Base-by-base conservation (phyloP, 2,888 invertebrate species). In the Pseudeuparius sepicola region DNA sequence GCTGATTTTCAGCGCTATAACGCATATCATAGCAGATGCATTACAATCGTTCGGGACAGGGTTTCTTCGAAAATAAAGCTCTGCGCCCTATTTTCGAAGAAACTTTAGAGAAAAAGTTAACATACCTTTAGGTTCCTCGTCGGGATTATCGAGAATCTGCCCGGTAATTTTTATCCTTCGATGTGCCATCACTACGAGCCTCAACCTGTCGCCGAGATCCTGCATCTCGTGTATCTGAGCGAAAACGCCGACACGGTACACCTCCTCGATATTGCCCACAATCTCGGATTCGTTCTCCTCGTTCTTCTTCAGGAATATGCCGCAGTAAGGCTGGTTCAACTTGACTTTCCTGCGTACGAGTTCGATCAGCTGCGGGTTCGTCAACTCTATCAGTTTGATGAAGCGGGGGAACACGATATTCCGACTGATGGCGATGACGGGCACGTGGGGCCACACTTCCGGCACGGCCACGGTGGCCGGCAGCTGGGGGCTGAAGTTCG, bases 221-320 rank as follows among this genome's bases (percentile, higher is more conserved):
- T 96, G 93, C 66, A 98, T 76, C 63, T 98, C 97, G 50, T 93
- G 89, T 45, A 98, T 96, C 66, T 97, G 94, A 5, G 93, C 97
- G 63, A 98, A 99, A 2, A 94, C 89, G 5, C 98, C 98, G 14
- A 94, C 73, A 32, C 74, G 66, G 57, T 94, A 86, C 23, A 99
- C 70, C 44, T 98, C 96, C 40, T 83, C 77, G 14, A 96, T 54
- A 34, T 70, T 81, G 7, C 78, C 70, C 1, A 97, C 85, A 11
- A 92, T 69, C 56, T 96, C 96, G 0, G 78, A 68, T 45, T 90
- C 87, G 55, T 86, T 86, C 46, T 85, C 89, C 54, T 89, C 87
- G 53, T 81, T 79, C 57, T 82, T 89, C 54, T 94, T 93, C 48
- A 99, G 67, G 57, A 99, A 99, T 31, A 98, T 83, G 3, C 97